A percentile compares a stretch with the other conserved stretches of the same genome.
phyloP scores from a whole-genome alignment of 2,113 vertebrate species.

The Neogobius melanostomus region DNA sequence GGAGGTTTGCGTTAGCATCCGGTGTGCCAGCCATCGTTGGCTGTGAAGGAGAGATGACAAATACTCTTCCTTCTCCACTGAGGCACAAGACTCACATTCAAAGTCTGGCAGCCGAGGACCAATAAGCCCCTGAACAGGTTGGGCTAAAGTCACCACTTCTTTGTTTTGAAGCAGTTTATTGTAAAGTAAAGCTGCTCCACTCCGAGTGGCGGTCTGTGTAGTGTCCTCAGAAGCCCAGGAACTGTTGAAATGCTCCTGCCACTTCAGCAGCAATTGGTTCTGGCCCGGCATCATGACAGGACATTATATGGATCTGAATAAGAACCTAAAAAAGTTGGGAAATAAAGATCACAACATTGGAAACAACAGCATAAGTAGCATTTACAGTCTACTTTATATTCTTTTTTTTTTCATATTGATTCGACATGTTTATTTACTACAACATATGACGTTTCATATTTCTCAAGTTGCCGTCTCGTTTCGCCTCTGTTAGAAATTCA shows the following conservation, averaged over 20 bases:
- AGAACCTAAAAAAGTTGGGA: constrained; percentile 47
- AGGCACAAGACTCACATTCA: constrained; percentile 75
- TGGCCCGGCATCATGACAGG: constrained; percentile 81
- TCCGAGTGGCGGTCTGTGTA: constrained; percentile 65
- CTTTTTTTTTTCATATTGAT: no score
- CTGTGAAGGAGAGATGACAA: constrained; percentile 77
- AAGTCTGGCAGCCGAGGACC: constrained; percentile 82
- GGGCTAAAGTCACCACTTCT: constrained; percentile 79
- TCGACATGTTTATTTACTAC: no score
- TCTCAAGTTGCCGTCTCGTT: no score
- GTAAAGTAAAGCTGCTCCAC: constrained; percentile 73
- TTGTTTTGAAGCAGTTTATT: constrained; percentile 78
- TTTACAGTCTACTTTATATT: no score
- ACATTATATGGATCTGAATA: constrained; percentile 68
- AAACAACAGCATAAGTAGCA: background rate
- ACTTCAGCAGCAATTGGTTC: constrained; percentile 82
- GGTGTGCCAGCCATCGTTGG: constrained; percentile 78
- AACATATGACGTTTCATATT: no score
- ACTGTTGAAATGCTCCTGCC: constrained; percentile 84
- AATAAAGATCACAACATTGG: background rate
- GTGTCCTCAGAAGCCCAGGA: constrained; percentile 81
- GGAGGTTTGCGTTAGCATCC: constrained; percentile 75
- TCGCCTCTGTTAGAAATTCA: no score
- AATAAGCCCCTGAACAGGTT: constrained; percentile 78
- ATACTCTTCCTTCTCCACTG: constrained; percentile 79